A percentile compares a stretch with the other conserved stretches of the same genome.
Evolutionary conservation across 2,797 vertebrate species (phyloP).

Genomic region (Microchirus variegatus): DNA sequence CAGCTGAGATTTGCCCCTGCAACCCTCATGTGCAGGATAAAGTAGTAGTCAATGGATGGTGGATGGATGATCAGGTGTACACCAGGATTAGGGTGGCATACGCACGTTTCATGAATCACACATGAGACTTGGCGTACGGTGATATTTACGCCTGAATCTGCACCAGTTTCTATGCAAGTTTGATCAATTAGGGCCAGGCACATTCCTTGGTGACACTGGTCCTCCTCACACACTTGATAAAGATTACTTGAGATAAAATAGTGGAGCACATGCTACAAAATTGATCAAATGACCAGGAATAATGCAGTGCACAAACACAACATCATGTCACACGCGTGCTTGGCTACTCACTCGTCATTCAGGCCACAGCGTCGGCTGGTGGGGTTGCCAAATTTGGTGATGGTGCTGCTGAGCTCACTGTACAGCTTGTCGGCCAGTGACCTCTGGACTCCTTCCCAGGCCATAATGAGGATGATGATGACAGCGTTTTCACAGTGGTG

Average conservation of each 20-base stretch:
- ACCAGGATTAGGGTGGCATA: too few relatives aligned
- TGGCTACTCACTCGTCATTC: constrained; percentile 91
- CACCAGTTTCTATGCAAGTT: too few relatives aligned
- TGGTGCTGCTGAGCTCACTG: constrained; percentile 88
- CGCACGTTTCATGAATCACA: too few relatives aligned
- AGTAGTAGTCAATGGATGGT: too few relatives aligned
- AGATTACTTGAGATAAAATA: neutral
- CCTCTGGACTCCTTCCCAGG: constrained; percentile 94
- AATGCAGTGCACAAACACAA: neutral
- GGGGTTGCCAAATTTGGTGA: constrained; percentile 93
- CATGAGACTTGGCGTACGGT: too few relatives aligned
- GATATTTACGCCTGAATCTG: too few relatives aligned
- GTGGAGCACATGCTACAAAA: neutral
- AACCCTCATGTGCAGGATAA: too few relatives aligned
- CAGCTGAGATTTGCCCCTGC: too few relatives aligned
- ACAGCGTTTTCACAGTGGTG: constrained; percentile 94
- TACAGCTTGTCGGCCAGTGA: constrained; percentile 92
- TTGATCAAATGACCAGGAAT: neutral
- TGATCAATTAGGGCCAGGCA: neutral
- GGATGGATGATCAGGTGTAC: too few relatives aligned
- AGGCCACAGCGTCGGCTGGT: constrained; percentile 97
- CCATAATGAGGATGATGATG: constrained; percentile 95
- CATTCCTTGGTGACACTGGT: neutral
- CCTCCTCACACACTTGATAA: neutral
- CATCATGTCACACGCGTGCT: neutral